A percentile compares a stretch with the other conserved stretches of the same genome.
Evolutionary conservation across 2,113 vertebrate species (phyloP).

Genomic region (Martes martes): DNA sequence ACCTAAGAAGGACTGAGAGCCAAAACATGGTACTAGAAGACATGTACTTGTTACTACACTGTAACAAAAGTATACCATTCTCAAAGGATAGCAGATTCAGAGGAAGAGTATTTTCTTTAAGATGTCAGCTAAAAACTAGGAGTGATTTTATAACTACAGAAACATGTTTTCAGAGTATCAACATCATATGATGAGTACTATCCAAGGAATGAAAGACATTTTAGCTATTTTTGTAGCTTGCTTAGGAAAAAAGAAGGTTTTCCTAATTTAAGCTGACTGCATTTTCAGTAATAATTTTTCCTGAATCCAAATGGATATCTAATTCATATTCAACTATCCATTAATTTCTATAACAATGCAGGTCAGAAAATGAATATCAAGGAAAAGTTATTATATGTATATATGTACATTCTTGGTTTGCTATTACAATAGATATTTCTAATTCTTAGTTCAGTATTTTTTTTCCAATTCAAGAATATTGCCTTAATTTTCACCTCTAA

Average conservation of each 20-base stretch:
- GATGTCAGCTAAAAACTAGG: neutral
- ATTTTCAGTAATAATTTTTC: constrained; percentile 25
- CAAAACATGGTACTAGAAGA: neutral
- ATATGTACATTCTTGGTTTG: neutral
- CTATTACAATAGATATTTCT: neutral
- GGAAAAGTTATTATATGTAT: neutral
- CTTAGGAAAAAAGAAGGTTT: neutral
- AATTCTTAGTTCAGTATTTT: neutral
- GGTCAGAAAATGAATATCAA: neutral
- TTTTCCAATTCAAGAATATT: neutral
- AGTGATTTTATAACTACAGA: constrained; percentile 23
- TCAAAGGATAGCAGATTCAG: neutral
- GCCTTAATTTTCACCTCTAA: neutral
- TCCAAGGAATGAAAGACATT: constrained; percentile 29
- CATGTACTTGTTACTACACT: neutral
- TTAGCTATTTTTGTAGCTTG: constrained; percentile 21
- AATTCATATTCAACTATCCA: neutral
- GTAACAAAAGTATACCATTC: neutral
- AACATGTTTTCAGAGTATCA: constrained; percentile 7
- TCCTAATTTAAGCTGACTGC: neutral
- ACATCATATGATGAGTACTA: neutral
- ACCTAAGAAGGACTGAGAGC: neutral
- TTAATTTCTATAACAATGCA: neutral
- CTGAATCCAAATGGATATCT: neutral
- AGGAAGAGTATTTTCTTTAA: constrained; percentile 25